phyloP scores from a whole-genome alignment of 1,140 invertebrate genomes.

The Cotesia chilonis region DNA sequence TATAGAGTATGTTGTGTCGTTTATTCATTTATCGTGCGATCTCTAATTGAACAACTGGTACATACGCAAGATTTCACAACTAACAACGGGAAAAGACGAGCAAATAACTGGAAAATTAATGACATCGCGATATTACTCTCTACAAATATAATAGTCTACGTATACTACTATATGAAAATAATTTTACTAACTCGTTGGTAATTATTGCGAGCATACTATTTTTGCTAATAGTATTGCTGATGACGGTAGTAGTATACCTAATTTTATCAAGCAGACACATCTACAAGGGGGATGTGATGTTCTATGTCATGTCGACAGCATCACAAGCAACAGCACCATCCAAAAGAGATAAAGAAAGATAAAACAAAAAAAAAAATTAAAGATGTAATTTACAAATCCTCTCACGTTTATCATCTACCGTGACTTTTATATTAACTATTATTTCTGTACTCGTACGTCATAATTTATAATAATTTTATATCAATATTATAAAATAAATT shows the following conservation, averaged over 20 bases:
- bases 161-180: not conserved
- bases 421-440: slow-evolving; percentile 28
- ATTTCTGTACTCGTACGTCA: slow-evolving; percentile 17
- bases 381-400: slow-evolving; percentile 32
- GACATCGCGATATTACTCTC: slow-evolving; percentile 19
- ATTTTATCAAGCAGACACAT: slow-evolving; percentile 17
- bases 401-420: slow-evolving; percentile 19
- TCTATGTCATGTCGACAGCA: not conserved
- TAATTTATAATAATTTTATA: not conserved
- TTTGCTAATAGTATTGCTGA: no score
- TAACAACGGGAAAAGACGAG: slow-evolving; percentile 1
- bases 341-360: no score
- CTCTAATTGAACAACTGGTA: slow-evolving; percentile 32
- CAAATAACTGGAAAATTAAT: slow-evolving; percentile 17
- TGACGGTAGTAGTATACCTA: not conserved
- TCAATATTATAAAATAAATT: no score
- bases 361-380: no score
- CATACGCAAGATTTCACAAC: slow-evolving; percentile 25
- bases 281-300: slow-evolving; percentile 3
- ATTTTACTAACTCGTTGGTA: slow-evolving; percentile 21
- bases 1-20: not conserved
- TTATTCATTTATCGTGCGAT: slow-evolving; percentile 28
- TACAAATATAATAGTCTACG: not conserved
- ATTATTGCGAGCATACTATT: slow-evolving; percentile 5
- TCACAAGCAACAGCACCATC: not conserved